Percentiles rank a stretch among this genome's conserved stretches.
phyloP scores from a whole-genome alignment of 1,140 invertebrate species.

The Penaeus chinensis region DNA sequence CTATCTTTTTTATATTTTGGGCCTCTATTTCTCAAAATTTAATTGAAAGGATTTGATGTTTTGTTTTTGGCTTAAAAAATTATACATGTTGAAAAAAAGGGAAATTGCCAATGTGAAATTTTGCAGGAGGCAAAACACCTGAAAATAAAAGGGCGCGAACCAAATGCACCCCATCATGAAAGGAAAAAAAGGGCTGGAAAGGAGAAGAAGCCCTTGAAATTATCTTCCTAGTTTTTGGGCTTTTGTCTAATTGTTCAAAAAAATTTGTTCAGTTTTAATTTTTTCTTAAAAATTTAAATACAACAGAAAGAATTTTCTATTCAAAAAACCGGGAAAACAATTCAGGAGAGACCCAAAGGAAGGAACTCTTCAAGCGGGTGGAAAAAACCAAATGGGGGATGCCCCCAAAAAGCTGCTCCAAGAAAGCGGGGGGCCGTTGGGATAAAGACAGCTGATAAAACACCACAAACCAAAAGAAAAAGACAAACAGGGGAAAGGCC shows the following conservation, averaged over 20 bases:
- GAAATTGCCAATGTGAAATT: constrained; percentile 59
- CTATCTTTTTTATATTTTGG: constrained; percentile 57
- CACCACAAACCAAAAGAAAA: constrained; percentile 76
- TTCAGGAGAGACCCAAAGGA: constrained; percentile 94
- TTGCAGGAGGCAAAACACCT: constrained; percentile 98
- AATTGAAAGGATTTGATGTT: too few relatives aligned
- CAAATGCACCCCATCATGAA: constrained; percentile 97
- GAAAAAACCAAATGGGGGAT: constrained; percentile 81
- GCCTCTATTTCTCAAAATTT: too few relatives aligned
- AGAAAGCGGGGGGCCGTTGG: constrained; percentile 93
- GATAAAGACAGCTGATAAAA: constrained; percentile 88
- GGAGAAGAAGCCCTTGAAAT: constrained; percentile 88
- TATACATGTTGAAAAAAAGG: neutral
- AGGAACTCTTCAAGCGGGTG: constrained; percentile 84
- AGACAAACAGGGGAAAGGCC: constrained; percentile 76
- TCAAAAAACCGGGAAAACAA: constrained; percentile 85
- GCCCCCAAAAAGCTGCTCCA: constrained; percentile 71
- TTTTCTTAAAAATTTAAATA: neutral
- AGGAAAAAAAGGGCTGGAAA: constrained; percentile 88
- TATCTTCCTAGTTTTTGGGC: constrained; percentile 31
- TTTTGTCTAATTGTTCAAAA: neutral
- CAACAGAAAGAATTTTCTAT: neutral
- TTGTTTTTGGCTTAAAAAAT: neutral
- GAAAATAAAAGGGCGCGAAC: constrained; percentile 93
- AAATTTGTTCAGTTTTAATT: neutral